Conservation (phyloP, 2,113 vertebrate genomes). For the Taxidea taxus region DNA sequence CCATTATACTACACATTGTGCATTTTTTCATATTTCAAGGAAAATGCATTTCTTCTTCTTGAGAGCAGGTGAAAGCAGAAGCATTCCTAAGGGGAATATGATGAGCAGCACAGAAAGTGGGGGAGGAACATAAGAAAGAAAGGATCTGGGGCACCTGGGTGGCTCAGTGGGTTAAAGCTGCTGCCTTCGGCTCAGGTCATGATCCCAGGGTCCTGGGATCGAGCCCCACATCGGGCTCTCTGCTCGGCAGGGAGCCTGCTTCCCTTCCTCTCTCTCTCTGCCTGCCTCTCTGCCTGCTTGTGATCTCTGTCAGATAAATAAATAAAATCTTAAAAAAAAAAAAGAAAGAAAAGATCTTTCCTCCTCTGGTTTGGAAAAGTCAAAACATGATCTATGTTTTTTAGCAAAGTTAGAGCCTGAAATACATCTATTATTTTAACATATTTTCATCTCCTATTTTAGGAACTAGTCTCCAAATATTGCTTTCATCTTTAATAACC, state of each 20-base stretch:
- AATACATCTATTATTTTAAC: slow-evolving; percentile 44
- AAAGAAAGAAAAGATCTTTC: too few species aligned
- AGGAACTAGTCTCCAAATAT: slow-evolving; percentile 11
- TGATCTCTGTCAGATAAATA: too few species aligned
- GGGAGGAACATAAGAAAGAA: neutral
- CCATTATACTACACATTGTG: slow-evolving; percentile 14
- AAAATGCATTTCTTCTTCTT: slow-evolving; percentile 61
- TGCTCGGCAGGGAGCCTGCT: too few species aligned
- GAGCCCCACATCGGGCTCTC: too few species aligned
- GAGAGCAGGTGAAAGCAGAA: slow-evolving; percentile 52
- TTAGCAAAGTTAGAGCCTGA: neutral
- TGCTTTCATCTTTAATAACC: neutral
- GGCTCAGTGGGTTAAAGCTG: too few species aligned
- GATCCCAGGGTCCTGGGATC: too few species aligned
- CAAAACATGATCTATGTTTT: slow-evolving; percentile 37
- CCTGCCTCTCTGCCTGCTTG: too few species aligned
- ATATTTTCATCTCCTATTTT: neutral
- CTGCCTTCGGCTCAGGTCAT: too few species aligned
- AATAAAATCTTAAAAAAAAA: too few species aligned
- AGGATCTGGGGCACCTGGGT: too few species aligned
- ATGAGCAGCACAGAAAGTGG: neutral
- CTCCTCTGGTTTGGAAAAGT: slow-evolving; percentile 46
- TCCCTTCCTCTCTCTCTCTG: too few species aligned
- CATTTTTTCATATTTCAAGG: slow-evolving; percentile 58
- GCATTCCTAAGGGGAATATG: slow-evolving; percentile 19